Evolutionary conservation across 2,113 vertebrate genomes (phyloP).

Genomic region (Eubucco bourcierii): DNA sequence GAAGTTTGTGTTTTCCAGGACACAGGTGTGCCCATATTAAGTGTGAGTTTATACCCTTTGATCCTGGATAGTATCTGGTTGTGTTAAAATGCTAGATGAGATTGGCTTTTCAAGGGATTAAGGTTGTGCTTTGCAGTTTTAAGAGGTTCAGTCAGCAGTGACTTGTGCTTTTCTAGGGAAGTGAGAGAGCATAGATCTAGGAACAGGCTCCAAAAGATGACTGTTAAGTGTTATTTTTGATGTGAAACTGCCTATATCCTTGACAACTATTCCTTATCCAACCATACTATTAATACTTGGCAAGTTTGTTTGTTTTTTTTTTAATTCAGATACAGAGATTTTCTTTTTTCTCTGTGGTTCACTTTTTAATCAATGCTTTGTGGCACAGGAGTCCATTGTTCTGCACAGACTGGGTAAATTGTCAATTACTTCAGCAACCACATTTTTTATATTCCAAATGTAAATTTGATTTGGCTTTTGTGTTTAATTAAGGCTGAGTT

Average conservation of each 20-base stretch:
- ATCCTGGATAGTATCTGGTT: neutral
- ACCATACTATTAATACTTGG: neutral
- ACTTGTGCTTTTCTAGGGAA: neutral
- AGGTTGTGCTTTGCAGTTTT: neutral
- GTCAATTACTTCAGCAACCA: neutral
- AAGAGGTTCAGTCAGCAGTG: neutral
- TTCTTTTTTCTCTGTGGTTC: neutral
- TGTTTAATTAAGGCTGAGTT: neutral
- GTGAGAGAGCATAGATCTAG: neutral
- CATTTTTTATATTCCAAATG: neutral
- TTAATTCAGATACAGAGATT: neutral
- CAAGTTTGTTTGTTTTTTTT: too few species aligned
- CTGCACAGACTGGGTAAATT: neutral
- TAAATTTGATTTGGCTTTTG: neutral
- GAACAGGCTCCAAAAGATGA: neutral
- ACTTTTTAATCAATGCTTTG: neutral
- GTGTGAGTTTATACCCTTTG: neutral
- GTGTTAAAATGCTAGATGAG: neutral
- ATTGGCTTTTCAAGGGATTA: neutral
- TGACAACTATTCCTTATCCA: neutral
- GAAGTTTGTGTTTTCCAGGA: neutral
- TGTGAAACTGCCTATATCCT: neutral
- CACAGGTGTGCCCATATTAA: neutral
- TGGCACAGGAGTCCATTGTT: neutral
- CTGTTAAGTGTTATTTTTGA: neutral